These are phyloP conservation scores for Lagopus leucura DNA, from an alignment of 2,113 vertebrate species.

Conservation along the genomic window DNA sequence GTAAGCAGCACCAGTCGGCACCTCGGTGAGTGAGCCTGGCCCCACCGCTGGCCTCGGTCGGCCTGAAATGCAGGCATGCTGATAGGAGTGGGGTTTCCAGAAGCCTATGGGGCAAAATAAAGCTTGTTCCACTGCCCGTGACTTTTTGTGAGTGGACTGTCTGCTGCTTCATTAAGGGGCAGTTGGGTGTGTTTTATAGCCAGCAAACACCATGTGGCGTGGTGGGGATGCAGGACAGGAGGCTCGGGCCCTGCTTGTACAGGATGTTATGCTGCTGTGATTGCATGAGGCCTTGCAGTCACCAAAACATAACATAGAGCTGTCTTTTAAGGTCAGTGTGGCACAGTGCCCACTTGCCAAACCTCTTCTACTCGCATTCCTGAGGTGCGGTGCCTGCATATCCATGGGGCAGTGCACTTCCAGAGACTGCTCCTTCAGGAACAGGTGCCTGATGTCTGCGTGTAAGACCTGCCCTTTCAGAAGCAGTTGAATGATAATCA, in stretches of 20 bases:
- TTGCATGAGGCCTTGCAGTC: not conserved
- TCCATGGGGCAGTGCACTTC: not conserved
- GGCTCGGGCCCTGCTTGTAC: not conserved
- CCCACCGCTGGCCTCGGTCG: rapidly evolving
- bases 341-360: rapidly evolving
- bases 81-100: rapidly evolving
- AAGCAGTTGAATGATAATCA: not conserved
- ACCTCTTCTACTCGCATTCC: not conserved
- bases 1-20: slow-evolving; percentile 91
- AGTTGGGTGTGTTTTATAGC: not conserved
- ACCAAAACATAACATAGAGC: rapidly evolving
- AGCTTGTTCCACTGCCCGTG: rapidly evolving
- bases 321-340: not conserved
- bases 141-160: not conserved
- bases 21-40: slow-evolving; percentile 79
- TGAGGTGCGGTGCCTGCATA: not conserved
- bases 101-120: rapidly evolving
- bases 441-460: rapidly evolving
- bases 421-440: not conserved
- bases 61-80: rapidly evolving
- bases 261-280: not conserved
- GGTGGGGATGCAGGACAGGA: not conserved
- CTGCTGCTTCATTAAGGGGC: not conserved
- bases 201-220: not conserved
- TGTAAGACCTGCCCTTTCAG: not conserved